Evolutionary conservation across 2,113 vertebrate genomes (phyloP).

Genomic region (Brachyistius frenatus): DNA sequence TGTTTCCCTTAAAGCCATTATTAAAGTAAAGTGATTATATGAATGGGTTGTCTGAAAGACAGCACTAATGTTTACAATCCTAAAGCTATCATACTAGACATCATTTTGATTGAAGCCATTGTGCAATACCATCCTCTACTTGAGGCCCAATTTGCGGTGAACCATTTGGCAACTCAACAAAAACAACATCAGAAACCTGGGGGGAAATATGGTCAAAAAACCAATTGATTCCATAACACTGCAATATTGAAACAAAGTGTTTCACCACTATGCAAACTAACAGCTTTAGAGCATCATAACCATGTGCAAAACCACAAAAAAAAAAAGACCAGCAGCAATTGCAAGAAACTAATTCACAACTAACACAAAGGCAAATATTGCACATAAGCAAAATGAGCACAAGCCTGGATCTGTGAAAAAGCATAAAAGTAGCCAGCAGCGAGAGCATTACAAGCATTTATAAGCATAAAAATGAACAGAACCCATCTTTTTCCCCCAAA

Average conservation of each 20-base stretch:
- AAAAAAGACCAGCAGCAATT: neutral
- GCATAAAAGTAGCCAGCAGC: no score
- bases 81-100: conserved; percentile 9
- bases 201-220: neutral
- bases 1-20: conserved; percentile 7
- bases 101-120: conserved; percentile 10
- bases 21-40: neutral
- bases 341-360: neutral
- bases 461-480: no score
- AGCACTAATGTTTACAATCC: conserved; percentile 3
- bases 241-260: neutral
- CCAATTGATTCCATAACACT: neutral
- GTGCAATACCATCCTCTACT: conserved; percentile 2
- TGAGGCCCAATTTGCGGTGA: conserved; percentile 14
- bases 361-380: neutral
- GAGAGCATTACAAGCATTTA: no score
- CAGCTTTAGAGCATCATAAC: neutral
- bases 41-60: neutral
- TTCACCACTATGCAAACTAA: neutral
- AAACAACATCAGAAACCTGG: conserved; percentile 25
- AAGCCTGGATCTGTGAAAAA: no score
- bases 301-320: neutral
- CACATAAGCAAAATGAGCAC: neutral
- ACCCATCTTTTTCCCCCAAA: no score
- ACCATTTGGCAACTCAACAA: conserved; percentile 32